Base-by-base conservation (phyloP, 2,797 vertebrate genomes). In the Botia kubotai region DNA sequence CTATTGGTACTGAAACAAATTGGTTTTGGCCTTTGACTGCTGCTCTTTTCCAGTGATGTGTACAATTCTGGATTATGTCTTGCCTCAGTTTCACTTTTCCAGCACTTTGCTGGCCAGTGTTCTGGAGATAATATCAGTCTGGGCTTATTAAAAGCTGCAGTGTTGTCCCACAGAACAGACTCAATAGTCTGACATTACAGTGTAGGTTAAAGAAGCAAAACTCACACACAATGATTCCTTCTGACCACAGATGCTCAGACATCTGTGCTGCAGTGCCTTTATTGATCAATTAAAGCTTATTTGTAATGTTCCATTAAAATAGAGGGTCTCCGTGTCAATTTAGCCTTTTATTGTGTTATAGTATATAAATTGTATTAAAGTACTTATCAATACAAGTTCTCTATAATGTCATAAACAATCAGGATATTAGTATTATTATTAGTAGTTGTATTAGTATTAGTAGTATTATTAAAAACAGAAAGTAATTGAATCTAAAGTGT, bases 41-140 rank as follows among this genome's bases (percentile, higher is more conserved):
- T 26, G 23, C 23, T 89, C 89, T 86, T 87, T 84, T 87, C 81
- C 72, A 82, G 65, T 79, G 81, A 87, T 89, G 73, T 69, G 66
- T 67, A 53, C 50, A 14, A 62, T 63, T 66, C 23, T 70, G 21
- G 12, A 6, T 7, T 70, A 21, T 6, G 19, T 29, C 36, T 67
- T 11, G 33, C 69, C 68, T 73, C 39, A 80, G 14, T 58, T 75
- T 85, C 80, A 87, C 85, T 85, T 86, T 65, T 86, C 83, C 82
- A 79, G 79, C 81, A 82, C 84, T 82, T 81, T 71, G 70, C 74
- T 84, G 84, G 86, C 87, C 86, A 87, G 83, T 92, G 89, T 90
- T 83, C 46, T 70, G n/a, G 39, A 88, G 88, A 91, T 88, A 75
- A 72, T 26, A 62, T 57, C 53, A 8, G 72, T 87, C 77, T 69